Percentiles rank a stretch among this genome's conserved stretches.
Conservation (phyloP, 2,113 vertebrate species). For the Orcinus orca region DNA sequence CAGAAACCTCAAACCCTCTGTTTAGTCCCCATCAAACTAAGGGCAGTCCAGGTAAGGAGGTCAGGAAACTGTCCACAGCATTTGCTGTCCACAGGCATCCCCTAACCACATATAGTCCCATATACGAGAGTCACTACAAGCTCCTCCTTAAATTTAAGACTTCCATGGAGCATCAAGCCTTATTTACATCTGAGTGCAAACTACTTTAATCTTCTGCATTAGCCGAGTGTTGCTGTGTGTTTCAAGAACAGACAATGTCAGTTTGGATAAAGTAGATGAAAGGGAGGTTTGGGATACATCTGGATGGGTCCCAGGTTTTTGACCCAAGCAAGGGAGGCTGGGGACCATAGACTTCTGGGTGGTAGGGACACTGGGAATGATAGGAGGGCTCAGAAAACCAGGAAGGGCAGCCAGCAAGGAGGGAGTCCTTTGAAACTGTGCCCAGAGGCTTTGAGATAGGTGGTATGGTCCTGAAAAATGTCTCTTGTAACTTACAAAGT, state of each 20-base stretch:
- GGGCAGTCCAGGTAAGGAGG: background rate
- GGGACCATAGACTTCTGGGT: background rate
- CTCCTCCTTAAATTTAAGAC: background rate
- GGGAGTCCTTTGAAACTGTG: background rate
- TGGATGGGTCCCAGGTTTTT: background rate
- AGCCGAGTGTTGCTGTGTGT: background rate
- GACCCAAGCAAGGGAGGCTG: background rate
- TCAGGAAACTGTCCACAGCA: background rate
- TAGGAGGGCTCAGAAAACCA: background rate
- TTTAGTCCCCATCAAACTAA: background rate
- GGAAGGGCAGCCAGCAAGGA: background rate
- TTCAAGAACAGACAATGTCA: background rate
- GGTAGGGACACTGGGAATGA: too few relatives aligned
- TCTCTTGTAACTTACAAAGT: background rate
- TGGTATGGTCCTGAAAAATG: background rate
- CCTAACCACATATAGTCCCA: background rate
- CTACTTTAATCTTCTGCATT: background rate
- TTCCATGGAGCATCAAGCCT: background rate
- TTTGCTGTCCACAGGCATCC: background rate
- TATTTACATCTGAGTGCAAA: background rate
- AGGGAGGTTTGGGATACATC: background rate
- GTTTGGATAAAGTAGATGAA: background rate
- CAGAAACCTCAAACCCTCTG: background rate
- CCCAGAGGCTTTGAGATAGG: background rate
- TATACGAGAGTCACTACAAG: background rate